Conservation (phyloP, 2,797 vertebrate species). For the Phataginus tetradactyla region DNA sequence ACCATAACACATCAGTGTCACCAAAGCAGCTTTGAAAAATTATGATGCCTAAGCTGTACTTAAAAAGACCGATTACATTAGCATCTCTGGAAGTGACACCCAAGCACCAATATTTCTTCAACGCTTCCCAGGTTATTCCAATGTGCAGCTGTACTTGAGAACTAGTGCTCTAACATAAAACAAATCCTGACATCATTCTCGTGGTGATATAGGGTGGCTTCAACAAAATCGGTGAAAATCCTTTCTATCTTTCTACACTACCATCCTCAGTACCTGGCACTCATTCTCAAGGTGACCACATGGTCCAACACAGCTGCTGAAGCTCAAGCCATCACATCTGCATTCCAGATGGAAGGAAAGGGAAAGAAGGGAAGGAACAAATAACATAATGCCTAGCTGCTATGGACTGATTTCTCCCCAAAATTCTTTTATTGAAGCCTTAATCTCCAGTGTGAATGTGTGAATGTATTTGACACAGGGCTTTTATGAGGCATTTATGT, state of each 20-base stretch:
- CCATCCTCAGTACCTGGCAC: background rate
- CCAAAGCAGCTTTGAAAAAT: background rate
- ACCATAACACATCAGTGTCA: background rate
- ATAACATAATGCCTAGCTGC: background rate
- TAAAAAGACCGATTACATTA: background rate
- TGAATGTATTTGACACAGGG: background rate
- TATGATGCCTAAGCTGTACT: background rate
- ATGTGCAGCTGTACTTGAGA: background rate
- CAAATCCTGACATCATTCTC: background rate
- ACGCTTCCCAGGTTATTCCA: background rate
- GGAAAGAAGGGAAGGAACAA: background rate
- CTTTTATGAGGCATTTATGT: background rate
- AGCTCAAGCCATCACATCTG: background rate
- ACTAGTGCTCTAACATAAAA: background rate
- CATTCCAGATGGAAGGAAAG: background rate
- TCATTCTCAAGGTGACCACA: background rate
- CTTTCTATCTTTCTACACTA: background rate
- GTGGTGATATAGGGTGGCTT: background rate
- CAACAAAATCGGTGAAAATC: background rate
- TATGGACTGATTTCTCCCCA: background rate
- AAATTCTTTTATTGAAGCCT: background rate
- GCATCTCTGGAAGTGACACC: background rate
- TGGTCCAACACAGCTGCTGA: background rate
- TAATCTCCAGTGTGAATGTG: background rate
- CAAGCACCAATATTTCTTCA: background rate